Evolutionary conservation across 2,797 vertebrate species (phyloP), one percentile per base, ranked within the genome.

Genomic region (Uromys caudimaculatus): DNA sequence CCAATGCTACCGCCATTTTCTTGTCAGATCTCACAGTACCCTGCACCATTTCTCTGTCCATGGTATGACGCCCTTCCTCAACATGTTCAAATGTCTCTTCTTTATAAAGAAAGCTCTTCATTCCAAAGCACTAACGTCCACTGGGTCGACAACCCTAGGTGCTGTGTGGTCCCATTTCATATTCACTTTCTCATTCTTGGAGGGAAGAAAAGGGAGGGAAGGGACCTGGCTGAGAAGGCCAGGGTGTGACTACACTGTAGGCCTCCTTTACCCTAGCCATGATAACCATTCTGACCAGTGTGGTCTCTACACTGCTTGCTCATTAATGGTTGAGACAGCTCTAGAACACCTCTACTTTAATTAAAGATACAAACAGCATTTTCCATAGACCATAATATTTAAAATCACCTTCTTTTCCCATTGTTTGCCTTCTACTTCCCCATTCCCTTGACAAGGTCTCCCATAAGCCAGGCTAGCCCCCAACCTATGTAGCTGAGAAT

Each of bases 1-100:
- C 93, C 87, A 73, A 92, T 58, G 73, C 96, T 90, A 93, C 13
- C 52, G 77, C 52, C 75, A 62, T 89, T 82, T 56, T 35, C 89
- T 96, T 6, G 32, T 71, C 93, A 96, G 29, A 88, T 90, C 79
- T 27, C 84, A 32, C 14, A 0, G 41, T 75, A 60, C 3, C 0
- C 2, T 35, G 52, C 5, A 27, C 47, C 86, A 90, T 94, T 86
- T 90, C 88, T 92, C 21, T 62, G 71, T 41, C n/a, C 87, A 13
- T 16, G 27, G 9, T 93, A 84, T 64, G 27, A 38, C 24, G 24
- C 52, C 56, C 41, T 95, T 56, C 83, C 67, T 58, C 86, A 54
- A 91, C 94, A 35, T 0, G 71, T 86, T 50, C 84, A 94, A 77
- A 87, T 32, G 69, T 35, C 29, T 67, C 24, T 12, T 78, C 50